A percentile compares a stretch with the other conserved stretches of the same genome.
These are phyloP conservation scores for Alloplasta piceator DNA, from an alignment of 2,888 invertebrate species.

Conservation along the genomic window DNA sequence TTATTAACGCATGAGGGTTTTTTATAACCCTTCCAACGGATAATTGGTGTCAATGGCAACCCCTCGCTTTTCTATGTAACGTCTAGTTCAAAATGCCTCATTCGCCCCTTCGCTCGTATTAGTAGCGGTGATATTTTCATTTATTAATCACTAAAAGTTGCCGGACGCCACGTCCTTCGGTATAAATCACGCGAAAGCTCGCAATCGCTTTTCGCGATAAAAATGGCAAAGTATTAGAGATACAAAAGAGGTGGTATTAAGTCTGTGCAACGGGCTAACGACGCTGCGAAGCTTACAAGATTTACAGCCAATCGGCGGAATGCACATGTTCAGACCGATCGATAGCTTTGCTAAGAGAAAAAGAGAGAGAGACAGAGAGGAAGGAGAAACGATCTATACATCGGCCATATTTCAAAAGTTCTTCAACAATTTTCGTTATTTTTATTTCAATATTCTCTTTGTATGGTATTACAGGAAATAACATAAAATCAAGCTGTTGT, in stretches of 20 bases:
- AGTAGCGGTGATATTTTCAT: neutral
- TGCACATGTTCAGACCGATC: slow-evolving; percentile 66
- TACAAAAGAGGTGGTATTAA: slow-evolving; percentile 68
- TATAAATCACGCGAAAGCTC: slow-evolving; percentile 26
- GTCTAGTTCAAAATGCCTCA: too few relatives aligned
- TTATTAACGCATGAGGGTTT: too few relatives aligned
- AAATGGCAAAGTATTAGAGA: slow-evolving; percentile 52
- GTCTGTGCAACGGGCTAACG: slow-evolving; percentile 69
- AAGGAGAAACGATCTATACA: slow-evolving; percentile 30
- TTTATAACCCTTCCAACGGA: too few relatives aligned
- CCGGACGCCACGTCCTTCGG: neutral
- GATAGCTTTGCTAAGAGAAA: slow-evolving; percentile 44
- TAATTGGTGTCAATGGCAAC: too few relatives aligned
- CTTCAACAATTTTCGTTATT: slow-evolving; percentile 66
- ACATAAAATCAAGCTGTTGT: too few relatives aligned
- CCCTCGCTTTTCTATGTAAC: too few relatives aligned
- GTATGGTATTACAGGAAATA: slow-evolving; percentile 56
- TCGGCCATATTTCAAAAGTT: slow-evolving; percentile 44
- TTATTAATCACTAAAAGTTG: slow-evolving; percentile 30
- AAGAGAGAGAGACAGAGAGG: neutral
- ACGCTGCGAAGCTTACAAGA: slow-evolving; percentile 66
- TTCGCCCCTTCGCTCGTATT: too few relatives aligned
- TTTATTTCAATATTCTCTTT: slow-evolving; percentile 76
- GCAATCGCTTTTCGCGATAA: slow-evolving; percentile 39
- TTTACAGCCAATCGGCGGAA: slow-evolving; percentile 80